phyloP scores from a whole-genome alignment of 2,797 vertebrate genomes.

The Characodon lateralis region DNA sequence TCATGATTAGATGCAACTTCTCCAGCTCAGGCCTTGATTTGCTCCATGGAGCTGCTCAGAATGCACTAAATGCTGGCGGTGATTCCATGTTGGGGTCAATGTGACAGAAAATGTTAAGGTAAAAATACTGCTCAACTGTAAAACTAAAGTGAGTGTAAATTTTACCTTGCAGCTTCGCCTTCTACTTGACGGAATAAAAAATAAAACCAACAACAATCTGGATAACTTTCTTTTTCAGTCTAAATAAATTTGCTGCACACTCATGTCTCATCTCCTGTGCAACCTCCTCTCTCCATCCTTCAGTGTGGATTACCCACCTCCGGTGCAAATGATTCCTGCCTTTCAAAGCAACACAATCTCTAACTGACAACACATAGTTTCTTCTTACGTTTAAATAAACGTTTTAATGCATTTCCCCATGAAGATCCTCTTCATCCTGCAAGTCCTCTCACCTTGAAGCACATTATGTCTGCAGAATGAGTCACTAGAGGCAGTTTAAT shows the following conservation, averaged over 20 bases:
- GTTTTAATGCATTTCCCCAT: background rate
- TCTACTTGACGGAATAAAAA: background rate
- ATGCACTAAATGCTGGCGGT: slow-evolving; percentile 44
- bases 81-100: background rate
- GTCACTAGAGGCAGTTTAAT: slow-evolving; percentile 24
- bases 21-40: slow-evolving; percentile 1
- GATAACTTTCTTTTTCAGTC: background rate
- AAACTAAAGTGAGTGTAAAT: background rate
- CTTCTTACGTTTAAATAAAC: background rate
- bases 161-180: background rate
- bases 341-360: background rate
- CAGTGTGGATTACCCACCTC: slow-evolving; percentile 19
- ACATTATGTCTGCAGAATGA: slow-evolving; percentile 10
- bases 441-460: slow-evolving; percentile 28
- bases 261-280: background rate
- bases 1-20: slow-evolving; percentile 22
- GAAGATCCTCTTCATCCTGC: slow-evolving; percentile 3
- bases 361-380: background rate
- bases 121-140: background rate
- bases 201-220: background rate
- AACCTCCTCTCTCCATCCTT: slow-evolving; percentile 39
- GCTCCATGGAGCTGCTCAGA: slow-evolving; percentile 12
- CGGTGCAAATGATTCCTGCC: background rate
- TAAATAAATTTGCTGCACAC: background rate
- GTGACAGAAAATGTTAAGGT: background rate